Conservation (phyloP, 1,140 invertebrate genomes). For the Drosophila bipectinata region DNA sequence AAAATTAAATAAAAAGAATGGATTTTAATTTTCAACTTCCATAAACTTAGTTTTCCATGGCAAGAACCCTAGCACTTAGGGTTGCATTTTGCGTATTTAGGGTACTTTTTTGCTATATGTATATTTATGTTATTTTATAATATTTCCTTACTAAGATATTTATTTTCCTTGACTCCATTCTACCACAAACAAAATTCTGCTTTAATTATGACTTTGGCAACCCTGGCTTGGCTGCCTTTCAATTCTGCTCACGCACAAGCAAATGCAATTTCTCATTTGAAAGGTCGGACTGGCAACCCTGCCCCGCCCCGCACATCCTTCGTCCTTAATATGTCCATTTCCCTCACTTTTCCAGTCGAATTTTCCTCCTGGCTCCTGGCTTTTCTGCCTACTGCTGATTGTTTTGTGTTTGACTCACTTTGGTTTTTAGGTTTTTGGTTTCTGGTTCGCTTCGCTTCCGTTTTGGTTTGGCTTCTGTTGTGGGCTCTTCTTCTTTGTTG, state of each 20-base stretch:
- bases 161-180: neutral
- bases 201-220: constrained; percentile 38
- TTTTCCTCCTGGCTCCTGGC: neutral
- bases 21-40: too few species aligned
- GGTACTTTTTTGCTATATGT: too few species aligned
- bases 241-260: constrained; percentile 44
- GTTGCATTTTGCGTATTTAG: too few species aligned
- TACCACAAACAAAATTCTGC: neutral
- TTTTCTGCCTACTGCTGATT: constrained; percentile 28
- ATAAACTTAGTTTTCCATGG: too few species aligned
- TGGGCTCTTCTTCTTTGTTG: neutral
- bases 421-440: neutral
- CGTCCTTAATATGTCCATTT: constrained; percentile 11
- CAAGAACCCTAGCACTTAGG: too few species aligned
- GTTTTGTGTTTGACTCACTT: constrained; percentile 46
- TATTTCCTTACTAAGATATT: too few species aligned
- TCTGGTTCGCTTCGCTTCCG: neutral
- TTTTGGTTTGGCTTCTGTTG: constrained; percentile 12
- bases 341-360: constrained; percentile 1
- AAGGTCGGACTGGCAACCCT: constrained; percentile 51
- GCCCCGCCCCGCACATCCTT: constrained; percentile 11
- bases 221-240: constrained; percentile 53
- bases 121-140: too few species aligned
- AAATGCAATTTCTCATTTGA: constrained; percentile 56
- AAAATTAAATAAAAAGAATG: too few species aligned